Evolutionary conservation across 2,888 invertebrate genomes (phyloP).

Genomic region (Callyntrura guangdongensis): DNA sequence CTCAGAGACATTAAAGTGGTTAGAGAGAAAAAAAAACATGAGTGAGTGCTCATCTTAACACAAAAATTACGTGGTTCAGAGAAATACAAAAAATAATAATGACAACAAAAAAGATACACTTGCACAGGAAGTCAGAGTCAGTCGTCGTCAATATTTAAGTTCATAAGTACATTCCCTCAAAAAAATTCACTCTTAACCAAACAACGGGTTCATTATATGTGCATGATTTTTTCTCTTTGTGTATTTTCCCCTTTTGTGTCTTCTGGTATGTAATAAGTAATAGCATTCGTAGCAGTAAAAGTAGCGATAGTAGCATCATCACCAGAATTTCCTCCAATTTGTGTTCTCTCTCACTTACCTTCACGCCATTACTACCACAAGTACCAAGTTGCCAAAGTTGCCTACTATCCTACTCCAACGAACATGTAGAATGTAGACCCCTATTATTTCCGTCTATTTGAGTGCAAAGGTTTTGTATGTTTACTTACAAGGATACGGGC

Average conservation of each 20-base stretch:
- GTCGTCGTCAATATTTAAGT: too few relatives aligned
- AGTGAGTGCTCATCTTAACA: too few relatives aligned
- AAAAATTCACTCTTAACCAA: neutral
- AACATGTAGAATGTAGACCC: slow-evolving; percentile 4
- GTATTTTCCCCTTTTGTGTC: neutral
- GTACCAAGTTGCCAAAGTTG: neutral
- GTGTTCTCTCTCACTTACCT: neutral
- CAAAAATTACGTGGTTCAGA: slow-evolving; percentile 7
- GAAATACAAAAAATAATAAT: too few relatives aligned
- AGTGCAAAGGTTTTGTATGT: too few relatives aligned
- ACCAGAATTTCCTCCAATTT: slow-evolving; percentile 1
- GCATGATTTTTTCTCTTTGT: too few relatives aligned
- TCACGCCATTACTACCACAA: slow-evolving; percentile 41
- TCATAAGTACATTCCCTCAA: too few relatives aligned
- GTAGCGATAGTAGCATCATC: neutral
- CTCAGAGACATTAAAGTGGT: too few relatives aligned
- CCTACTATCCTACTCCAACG: neutral
- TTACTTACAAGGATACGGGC: too few relatives aligned
- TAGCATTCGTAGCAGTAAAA: neutral
- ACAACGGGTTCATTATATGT: neutral
- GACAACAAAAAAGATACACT: too few relatives aligned
- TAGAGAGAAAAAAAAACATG: too few relatives aligned
- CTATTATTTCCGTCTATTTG: too few relatives aligned
- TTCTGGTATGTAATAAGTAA: neutral
- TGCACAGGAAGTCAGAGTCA: too few relatives aligned